Base-by-base conservation (phyloP, 2,888 invertebrate genomes). In the Thera britannica region DNA sequence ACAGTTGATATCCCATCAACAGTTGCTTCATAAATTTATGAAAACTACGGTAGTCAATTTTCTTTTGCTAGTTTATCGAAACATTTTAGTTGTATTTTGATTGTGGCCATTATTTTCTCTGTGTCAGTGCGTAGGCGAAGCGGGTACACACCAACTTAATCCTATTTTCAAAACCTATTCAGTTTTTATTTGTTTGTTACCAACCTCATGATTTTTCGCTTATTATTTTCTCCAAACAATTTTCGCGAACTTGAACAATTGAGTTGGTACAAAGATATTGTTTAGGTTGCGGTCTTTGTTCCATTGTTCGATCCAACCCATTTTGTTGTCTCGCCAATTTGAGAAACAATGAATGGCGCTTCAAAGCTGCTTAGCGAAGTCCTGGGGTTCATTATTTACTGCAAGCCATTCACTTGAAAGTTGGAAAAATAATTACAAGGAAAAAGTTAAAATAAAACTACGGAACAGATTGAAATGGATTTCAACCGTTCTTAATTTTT, bases 261-360 rank as follows among this genome's bases (percentile, higher is more conserved):
- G 70, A 68, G 68, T 72, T 71, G 66, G 72, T 70, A 68, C 65
- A 71, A 72, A 71, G 71, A 72, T 73, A 73, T 67, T 72, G 70
- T 70, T 74, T 74, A 72, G 68, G 48, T 62, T 41, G 67, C 55
- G 46, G 36, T 65, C 61, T 68, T 75, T 73, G 73, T 73, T 72
- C 72, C 56, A 72, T 73, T 75, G 75, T 75, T 60, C 52, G 41
- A 59, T 70, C 56, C 75, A 75, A 72, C 72, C 68, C 73, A 65
- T 73, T 75, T 73, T 69, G 63, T 70, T 73, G 73, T 70, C 70
- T 73, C 73, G 67, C 71, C 71, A 73, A 73, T 73, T 73, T 73
- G 63, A 65, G 62, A 55, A 74, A 74, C 72, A 75, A 73, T 71
- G 67, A 67, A 61, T 58, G 48, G 52, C 59, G 57, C 41, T 41